Evolutionary conservation across 2,888 invertebrate species (phyloP).

Genomic region (Oegoconia quadripuncta): DNA sequence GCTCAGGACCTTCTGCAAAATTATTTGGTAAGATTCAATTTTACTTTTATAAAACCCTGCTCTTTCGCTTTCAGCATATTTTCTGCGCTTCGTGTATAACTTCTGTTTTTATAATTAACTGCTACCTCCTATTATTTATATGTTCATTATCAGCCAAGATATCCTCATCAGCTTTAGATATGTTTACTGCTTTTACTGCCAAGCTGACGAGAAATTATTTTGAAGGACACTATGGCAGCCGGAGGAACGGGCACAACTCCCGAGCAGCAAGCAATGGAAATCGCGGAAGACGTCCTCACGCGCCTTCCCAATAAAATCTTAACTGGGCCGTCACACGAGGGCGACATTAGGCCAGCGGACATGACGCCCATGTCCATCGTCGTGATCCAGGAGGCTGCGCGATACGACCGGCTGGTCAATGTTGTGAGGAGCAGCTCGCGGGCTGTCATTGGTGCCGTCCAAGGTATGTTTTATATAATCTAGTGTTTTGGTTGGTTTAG

Average conservation of each 20-base stretch:
- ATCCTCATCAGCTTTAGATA: too few species aligned
- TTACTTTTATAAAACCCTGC: too few species aligned
- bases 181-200: too few species aligned
- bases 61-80: too few species aligned
- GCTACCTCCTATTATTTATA: too few species aligned
- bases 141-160: too few species aligned
- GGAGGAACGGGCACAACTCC: slow-evolving; percentile 83
- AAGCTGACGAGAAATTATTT: too few species aligned
- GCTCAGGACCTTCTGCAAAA: slow-evolving; percentile 70
- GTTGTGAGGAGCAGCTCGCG: slow-evolving; percentile 87
- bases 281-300: slow-evolving; percentile 87
- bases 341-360: slow-evolving; percentile 86
- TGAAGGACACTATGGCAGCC: slow-evolving; percentile 80
- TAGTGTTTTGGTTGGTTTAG: too few species aligned
- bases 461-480: too few species aligned
- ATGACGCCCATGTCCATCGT: slow-evolving; percentile 97
- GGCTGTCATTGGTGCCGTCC: slow-evolving; percentile 91
- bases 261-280: slow-evolving; percentile 88
- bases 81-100: too few species aligned
- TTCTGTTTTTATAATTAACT: too few species aligned
- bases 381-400: slow-evolving; percentile 90
- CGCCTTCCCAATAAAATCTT: slow-evolving; percentile 85
- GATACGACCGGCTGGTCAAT: slow-evolving; percentile 86
- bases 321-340: slow-evolving; percentile 82
- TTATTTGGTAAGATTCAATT: slow-evolving; percentile 54